These are phyloP conservation scores for Typhlomys cinereus DNA, from an alignment of 2,113 vertebrate genomes.

Conservation along the genomic window DNA sequence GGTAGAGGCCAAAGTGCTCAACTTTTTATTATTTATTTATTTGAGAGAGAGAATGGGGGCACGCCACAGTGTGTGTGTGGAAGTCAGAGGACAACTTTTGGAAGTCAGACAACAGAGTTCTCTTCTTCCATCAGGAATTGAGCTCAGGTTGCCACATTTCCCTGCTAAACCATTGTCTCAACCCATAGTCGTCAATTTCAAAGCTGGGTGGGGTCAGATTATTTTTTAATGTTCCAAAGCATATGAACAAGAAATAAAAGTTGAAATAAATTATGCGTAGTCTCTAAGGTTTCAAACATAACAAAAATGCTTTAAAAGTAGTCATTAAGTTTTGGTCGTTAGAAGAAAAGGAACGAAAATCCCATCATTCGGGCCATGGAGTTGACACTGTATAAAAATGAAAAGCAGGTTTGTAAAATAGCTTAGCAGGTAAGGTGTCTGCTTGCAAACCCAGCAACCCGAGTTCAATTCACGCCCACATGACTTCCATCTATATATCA, in stretches of 20 bases:
- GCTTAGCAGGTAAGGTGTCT: too few relatives aligned
- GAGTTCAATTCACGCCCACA: too few relatives aligned
- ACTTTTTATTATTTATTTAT: too few relatives aligned
- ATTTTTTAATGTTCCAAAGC: neutral
- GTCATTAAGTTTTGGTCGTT: neutral
- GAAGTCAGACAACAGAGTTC: neutral
- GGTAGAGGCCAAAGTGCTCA: neutral
- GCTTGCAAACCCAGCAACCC: too few relatives aligned
- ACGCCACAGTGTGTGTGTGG: neutral
- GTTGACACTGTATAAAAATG: neutral
- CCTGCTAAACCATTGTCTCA: neutral
- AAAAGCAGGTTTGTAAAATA: too few relatives aligned
- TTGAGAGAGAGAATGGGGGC: neutral
- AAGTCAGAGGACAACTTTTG: neutral
- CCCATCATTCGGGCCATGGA: neutral
- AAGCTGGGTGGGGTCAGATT: neutral
- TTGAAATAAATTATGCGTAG: neutral
- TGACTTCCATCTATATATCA: too few relatives aligned
- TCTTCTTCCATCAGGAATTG: neutral
- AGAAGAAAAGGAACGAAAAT: neutral
- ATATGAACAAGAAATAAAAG: too few relatives aligned
- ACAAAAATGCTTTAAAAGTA: neutral
- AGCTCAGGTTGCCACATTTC: neutral
- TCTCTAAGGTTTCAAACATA: slow-evolving; percentile 10
- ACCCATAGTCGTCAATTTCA: neutral